Percentiles rank a stretch among this genome's conserved stretches.
Conservation (phyloP, 1,140 invertebrate genomes). For the Homarus americanus region DNA sequence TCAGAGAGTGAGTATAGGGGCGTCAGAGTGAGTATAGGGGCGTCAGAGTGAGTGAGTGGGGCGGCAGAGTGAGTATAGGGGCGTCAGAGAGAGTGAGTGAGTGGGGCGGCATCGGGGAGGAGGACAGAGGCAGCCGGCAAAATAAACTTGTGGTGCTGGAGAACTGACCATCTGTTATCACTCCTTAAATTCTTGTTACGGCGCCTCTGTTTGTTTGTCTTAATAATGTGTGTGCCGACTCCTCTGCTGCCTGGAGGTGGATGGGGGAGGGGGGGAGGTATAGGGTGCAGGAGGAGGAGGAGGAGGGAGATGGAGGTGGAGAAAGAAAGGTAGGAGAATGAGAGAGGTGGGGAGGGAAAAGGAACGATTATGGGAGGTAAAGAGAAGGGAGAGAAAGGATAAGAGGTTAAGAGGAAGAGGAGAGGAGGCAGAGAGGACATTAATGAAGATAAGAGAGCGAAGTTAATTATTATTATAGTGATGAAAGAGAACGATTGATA, state of each 20-base stretch:
- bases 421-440: conserved; percentile 23
- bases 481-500: conserved; percentile 11
- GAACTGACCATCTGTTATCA: neutral
- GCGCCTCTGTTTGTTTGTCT: neutral
- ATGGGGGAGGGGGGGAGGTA: neutral
- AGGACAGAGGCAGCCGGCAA: neutral
- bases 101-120: neutral
- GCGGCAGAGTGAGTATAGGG: neutral
- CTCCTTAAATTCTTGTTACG: neutral
- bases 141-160: neutral
- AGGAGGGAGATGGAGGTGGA: neutral
- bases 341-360: neutral
- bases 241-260: too few relatives aligned
- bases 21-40: neutral
- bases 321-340: neutral
- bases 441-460: too few relatives aligned
- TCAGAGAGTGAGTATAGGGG: too few relatives aligned
- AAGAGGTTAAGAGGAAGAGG: neutral
- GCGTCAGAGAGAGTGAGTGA: neutral
- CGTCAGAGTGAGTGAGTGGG: neutral
- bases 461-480: too few relatives aligned
- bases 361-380: neutral
- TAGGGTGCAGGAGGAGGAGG: neutral
- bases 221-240: neutral
- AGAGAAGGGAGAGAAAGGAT: neutral